Percentiles rank a stretch among this genome's conserved stretches.
phyloP scores from a whole-genome alignment of 2,113 vertebrate genomes.

The Spermophilus dauricus region DNA sequence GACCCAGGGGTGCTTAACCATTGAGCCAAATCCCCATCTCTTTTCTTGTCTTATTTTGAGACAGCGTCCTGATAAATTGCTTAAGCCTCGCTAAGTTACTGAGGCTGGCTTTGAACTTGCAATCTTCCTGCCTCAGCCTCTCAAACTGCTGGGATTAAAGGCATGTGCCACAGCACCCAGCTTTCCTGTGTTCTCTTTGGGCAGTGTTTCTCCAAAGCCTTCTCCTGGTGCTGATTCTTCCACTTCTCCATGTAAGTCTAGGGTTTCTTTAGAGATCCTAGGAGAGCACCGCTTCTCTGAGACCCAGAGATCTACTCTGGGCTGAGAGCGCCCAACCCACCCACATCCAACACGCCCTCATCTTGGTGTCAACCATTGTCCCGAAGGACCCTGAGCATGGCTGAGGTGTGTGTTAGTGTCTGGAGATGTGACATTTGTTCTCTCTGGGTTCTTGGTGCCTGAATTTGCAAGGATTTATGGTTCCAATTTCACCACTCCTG shows the following conservation, averaged over 20 bases:
- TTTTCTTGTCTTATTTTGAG: too few species aligned
- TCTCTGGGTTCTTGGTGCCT: not conserved
- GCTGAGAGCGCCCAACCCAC: not conserved
- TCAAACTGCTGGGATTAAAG: too few species aligned
- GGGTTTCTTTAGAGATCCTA: not conserved
- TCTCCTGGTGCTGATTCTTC: conserved; percentile 92
- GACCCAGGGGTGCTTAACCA: too few species aligned
- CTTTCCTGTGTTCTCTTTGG: conserved; percentile 68
- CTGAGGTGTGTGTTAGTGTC: not conserved
- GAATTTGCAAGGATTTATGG: not conserved
- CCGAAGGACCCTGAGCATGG: not conserved
- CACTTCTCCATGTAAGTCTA: conserved; percentile 91
- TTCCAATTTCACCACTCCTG: not conserved
- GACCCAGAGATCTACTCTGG: not conserved
- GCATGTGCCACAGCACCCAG: too few species aligned
- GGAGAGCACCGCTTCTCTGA: not conserved
- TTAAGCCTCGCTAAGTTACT: too few species aligned
- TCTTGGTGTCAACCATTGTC: not conserved
- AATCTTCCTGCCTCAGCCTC: too few species aligned
- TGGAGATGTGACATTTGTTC: not conserved
- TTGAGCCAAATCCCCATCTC: too few species aligned
- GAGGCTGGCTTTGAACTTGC: too few species aligned
- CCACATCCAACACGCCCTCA: not conserved
- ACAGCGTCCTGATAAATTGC: too few species aligned
- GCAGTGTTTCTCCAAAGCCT: conserved; percentile 91